Base-by-base conservation (phyloP, 1,140 invertebrate genomes). In the Acromyrmex echinatior region DNA sequence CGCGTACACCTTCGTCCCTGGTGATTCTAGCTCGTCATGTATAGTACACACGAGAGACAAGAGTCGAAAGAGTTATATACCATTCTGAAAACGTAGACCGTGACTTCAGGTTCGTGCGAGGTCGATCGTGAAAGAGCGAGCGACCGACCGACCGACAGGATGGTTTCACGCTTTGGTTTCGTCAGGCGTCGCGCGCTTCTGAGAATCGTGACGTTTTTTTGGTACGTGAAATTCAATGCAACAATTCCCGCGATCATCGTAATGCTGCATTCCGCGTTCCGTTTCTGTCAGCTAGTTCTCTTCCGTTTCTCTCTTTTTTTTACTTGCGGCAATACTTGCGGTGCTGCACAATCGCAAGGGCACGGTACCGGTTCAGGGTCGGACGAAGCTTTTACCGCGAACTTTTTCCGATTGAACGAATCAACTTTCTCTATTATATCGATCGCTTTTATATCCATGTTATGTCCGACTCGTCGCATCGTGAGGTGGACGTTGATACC, bases 11-110 rank as follows among this genome's bases (percentile, higher is more conserved):
- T 76, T 49, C 80, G 70, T 84, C 51, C 80, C 80, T 84, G 80
- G 45, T 28, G 70, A 76, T 84, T 84, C 68, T 84, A 84, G 39
- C 14, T 76, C 39, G 53, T 63, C 80, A 56, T 84, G 80, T 74
- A 70, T 74, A 62, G 65, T 71, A 66, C 60, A 71, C 78, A 65
- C 65, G 31, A 56, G 73, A 76, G 58, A 79, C 56, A 45, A 49
- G 70, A 84, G 60, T 63, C 70, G 80, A 51, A 76, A 84, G 80
- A 84, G 80, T 73, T 91, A 91, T 87, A 82, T 88, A 91, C 90
- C 90, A 80, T 88, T 31, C 87, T 77, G 62, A 90, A 91, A 88
- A 91, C 89, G 73, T 91, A 86, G 80, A 84, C 70, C 90, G 89
- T 82, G 86, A 90, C 66, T 80, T 76, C 79, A 86, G 89, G 76